Base-by-base conservation (phyloP, 2,797 vertebrate species). In the Thaleichthys pacificus region DNA sequence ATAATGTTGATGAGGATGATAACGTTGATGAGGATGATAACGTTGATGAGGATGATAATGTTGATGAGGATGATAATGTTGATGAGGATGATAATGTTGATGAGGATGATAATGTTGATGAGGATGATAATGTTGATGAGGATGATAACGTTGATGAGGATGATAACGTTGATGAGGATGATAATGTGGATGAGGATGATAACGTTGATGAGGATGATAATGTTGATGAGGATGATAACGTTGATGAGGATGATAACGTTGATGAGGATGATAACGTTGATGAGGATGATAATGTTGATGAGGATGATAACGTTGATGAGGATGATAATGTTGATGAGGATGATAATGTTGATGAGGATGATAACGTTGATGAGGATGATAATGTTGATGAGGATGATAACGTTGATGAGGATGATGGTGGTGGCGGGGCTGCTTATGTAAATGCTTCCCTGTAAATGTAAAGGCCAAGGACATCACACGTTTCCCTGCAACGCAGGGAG, bases 381-480 rank as follows among this genome's bases (percentile, higher is more conserved):
- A 38, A 32, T 35, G 62, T 21, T 21, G 4, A 75, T 0, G 69
- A 70, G 22, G 11, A 66, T 60, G 74, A 81, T 83, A 82, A 84
- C 74, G 70, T 76, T 77, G 74, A 32, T 85, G 87, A 87, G 80
- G 75, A 84, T 79, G 73, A 75, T 70, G 38, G 61, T 67, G 76
- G 63, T 76, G 63, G 70, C 2, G 24, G 24, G 24, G 24, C 24
- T 22, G 30, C 5, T 5, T 4, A 32, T 1, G 30, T 32, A 32
- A 32, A 32, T 5, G 2, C 30, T 3, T 32, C 30, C 30, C 30
- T n/a, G n/a, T n/a, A n/a, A n/a, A n/a, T 32, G 30, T 32, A 5
- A 32, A 32, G 30, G 30, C 30, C 30, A 32, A 32, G 30, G 30
- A 32, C 32, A 35, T 35, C 32, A 35, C 32, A 35, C 0, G 32